Conservation (phyloP, 2,888 invertebrate genomes). For the Hyles lineata region DNA sequence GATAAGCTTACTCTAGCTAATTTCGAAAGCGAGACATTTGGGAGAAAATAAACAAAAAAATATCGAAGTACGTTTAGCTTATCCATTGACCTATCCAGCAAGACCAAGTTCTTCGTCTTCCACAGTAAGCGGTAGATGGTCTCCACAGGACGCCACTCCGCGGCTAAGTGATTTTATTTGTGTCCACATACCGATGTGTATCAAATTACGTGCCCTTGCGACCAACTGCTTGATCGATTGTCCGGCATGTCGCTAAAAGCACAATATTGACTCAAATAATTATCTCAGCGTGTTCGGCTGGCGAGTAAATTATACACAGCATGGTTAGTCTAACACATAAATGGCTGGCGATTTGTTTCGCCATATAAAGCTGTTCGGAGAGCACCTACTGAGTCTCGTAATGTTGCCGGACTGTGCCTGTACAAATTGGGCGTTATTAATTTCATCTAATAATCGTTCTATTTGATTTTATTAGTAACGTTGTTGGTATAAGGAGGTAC, state of each 20-base stretch:
- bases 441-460: not conserved
- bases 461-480: slow-evolving; percentile 12
- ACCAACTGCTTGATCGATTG: slow-evolving; percentile 82
- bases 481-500: not conserved
- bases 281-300: slow-evolving; percentile 47
- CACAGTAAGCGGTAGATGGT: slow-evolving; percentile 69
- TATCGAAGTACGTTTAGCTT: not conserved
- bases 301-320: slow-evolving; percentile 26
- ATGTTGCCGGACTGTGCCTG: slow-evolving; percentile 1
- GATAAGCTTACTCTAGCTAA: no score
- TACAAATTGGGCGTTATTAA: slow-evolving; percentile 17
- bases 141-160: slow-evolving; percentile 79
- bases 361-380: slow-evolving; percentile 28
- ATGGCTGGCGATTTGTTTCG: slow-evolving; percentile 23
- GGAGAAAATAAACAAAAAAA: no score
- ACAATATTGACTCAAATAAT: slow-evolving; percentile 67
- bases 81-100: slow-evolving; percentile 42
- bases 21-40: no score
- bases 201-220: slow-evolving; percentile 77
- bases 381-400: slow-evolving; percentile 13
- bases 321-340: slow-evolving; percentile 24
- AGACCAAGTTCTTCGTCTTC: slow-evolving; percentile 46
- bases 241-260: slow-evolving; percentile 70
- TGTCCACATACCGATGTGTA: slow-evolving; percentile 83
- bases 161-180: slow-evolving; percentile 84